These are phyloP conservation scores for Malthinus seriepunctatus DNA, from an alignment of 2,888 invertebrate species.

Conservation along the genomic window DNA sequence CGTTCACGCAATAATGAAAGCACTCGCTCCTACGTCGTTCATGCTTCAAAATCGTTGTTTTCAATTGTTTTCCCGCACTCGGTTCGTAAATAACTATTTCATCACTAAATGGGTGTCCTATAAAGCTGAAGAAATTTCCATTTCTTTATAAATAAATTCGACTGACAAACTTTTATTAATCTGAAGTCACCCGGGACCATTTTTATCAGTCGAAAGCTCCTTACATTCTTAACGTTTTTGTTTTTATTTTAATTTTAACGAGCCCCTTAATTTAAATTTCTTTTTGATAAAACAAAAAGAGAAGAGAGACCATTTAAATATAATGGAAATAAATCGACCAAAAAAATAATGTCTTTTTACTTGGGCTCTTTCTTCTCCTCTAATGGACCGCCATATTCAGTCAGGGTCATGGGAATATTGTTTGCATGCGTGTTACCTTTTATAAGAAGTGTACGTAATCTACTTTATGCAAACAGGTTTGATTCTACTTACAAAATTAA, in stretches of 20 bases:
- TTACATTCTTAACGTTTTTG: not conserved
- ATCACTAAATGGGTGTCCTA: no score
- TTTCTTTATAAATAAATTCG: not conserved
- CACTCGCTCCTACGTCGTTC: no score
- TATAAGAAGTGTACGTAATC: slow-evolving; percentile 33
- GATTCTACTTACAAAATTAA: slow-evolving; percentile 14
- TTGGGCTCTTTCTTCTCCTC: slow-evolving; percentile 1
- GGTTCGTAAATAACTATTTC: no score
- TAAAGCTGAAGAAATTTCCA: not conserved
- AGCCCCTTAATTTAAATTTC: no score
- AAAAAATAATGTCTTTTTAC: not conserved
- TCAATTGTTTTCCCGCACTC: no score
- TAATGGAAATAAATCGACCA: not conserved
- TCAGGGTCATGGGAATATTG: slow-evolving; percentile 43
- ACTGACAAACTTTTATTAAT: not conserved
- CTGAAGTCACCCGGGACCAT: not conserved
- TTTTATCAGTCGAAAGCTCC: not conserved
- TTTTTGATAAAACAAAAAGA: not conserved
- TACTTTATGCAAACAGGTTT: slow-evolving; percentile 40
- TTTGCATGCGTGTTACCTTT: slow-evolving; percentile 27
- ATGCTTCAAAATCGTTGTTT: no score
- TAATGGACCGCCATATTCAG: not conserved
- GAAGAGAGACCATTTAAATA: not conserved
- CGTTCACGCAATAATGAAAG: no score
- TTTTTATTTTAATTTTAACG: not conserved